Base-by-base conservation (phyloP, 2,888 invertebrate species). In the Microctonus hyperodae region DNA sequence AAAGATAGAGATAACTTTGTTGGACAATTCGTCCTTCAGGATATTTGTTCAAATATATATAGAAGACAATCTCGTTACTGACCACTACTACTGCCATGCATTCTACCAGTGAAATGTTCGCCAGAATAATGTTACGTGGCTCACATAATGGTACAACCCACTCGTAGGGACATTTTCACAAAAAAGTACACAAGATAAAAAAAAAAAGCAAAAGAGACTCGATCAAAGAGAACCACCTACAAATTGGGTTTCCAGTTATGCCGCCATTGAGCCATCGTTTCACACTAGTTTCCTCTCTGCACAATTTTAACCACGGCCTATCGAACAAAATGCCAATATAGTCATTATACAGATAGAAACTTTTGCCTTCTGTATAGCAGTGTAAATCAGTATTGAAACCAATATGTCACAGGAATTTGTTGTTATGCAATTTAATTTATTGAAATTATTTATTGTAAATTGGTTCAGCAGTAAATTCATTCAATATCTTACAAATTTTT, bases 201-300 rank as follows among this genome's bases (percentile, higher is more conserved):
- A 40, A 37, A 51, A 9, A 16, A 7, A 16, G 16, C 16, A 16
- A 25, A 10, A 2, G 31, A 22, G 57, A 56, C 61, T 64, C 69
- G 70, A 70, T 69, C 70, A 70, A 73, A 70, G 70, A 51, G 65
- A 66, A 68, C 64, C 55, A 63, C 64, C 63, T 58, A 69, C 67
- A 71, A 73, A 71, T 73, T 71, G 67, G 67, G 58, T 70, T 70
- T 67, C 64, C 64, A 70, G 61, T 62, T 66, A 57, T 57, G 37
- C 31, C 10, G 20, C 61, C 48, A 16, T 31, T 20, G 35, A 35
- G 20, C 55, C 68, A 44, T 68, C 62, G 59, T 50, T 61, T 56
- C 40, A 64, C 66, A 67, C 60, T 58, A 59, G 25, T 55, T 55
- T 22, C 31, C 40, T 65, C 53, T 40, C 44, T 48, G 4, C 11